Evolutionary conservation across 2,888 invertebrate genomes (phyloP).

Genomic region (Lithosia quadra): DNA sequence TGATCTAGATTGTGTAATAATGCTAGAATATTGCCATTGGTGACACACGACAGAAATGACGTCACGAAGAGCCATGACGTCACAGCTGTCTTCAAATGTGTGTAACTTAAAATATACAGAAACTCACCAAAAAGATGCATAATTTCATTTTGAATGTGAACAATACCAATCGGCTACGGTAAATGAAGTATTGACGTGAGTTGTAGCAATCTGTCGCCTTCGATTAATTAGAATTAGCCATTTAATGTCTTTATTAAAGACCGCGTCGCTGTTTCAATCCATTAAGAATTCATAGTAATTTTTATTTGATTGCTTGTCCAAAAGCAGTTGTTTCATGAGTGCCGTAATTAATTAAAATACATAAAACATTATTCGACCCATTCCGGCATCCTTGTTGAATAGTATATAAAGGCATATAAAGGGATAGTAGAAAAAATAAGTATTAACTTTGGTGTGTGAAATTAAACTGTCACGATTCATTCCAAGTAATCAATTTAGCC

Average conservation of each 20-base stretch:
- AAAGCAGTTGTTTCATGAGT: constrained; percentile 1
- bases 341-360: not conserved
- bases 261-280: constrained; percentile 30
- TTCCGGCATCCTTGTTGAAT: no score
- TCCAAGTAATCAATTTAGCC: no score
- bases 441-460: no score
- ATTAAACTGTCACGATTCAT: no score
- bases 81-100: no score
- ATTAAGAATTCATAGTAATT: constrained; percentile 18
- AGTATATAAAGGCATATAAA: no score
- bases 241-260: constrained; percentile 34
- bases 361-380: no score
- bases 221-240: constrained; percentile 43
- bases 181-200: constrained; percentile 17
- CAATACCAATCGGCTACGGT: not conserved
- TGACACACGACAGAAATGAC: not conserved
- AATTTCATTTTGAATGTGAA: not conserved
- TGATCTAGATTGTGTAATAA: not conserved
- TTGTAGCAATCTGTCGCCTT: constrained; percentile 22
- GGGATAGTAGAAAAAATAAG: no score
- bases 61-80: no score
- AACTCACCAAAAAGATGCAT: constrained; percentile 12
- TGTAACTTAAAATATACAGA: not conserved
- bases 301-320: constrained; percentile 8
- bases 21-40: no score